Percentiles rank a stretch among this genome's conserved stretches.
phyloP scores from a whole-genome alignment of 2,888 invertebrate species.

The Mythimna impura region DNA sequence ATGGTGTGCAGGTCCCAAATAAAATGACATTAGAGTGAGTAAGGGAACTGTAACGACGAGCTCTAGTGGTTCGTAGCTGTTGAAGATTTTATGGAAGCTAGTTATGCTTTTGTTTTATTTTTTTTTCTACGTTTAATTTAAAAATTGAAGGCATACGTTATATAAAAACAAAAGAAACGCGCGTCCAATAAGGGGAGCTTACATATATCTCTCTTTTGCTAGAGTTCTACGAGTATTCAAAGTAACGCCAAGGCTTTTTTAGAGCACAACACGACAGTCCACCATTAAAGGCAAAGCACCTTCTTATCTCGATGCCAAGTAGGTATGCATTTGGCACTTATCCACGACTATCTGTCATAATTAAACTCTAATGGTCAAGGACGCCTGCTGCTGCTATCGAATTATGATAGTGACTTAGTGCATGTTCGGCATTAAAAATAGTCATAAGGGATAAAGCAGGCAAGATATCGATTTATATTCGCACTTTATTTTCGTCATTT shows the following conservation, averaged over 20 bases:
- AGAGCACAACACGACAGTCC: not conserved
- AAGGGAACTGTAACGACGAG: not conserved
- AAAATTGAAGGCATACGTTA: not conserved
- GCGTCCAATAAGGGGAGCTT: not conserved
- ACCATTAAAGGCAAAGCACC: constrained; percentile 2
- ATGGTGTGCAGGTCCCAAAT: not conserved
- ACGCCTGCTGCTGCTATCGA: constrained; percentile 9
- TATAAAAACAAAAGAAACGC: not conserved
- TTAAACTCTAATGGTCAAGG: constrained; percentile 29
- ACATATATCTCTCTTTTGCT: not conserved
- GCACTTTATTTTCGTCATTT: constrained; percentile 11
- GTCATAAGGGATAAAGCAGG: not conserved
- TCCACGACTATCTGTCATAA: constrained; percentile 32
- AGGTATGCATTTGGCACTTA: constrained; percentile 39
- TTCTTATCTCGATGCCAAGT: constrained; percentile 26
- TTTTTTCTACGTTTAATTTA: not conserved
- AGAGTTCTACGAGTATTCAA: not conserved
- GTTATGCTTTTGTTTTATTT: not conserved
- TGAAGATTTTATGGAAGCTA: not conserved
- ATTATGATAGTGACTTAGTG: constrained; percentile 19
- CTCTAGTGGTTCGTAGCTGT: not conserved
- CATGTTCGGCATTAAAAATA: constrained; percentile 1
- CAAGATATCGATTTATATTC: constrained; percentile 28
- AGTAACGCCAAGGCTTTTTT: not conserved
- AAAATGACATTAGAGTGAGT: not conserved